Evolutionary conservation across 2,113 vertebrate genomes (phyloP).

Genomic region (Erythrocercus mccallii): DNA sequence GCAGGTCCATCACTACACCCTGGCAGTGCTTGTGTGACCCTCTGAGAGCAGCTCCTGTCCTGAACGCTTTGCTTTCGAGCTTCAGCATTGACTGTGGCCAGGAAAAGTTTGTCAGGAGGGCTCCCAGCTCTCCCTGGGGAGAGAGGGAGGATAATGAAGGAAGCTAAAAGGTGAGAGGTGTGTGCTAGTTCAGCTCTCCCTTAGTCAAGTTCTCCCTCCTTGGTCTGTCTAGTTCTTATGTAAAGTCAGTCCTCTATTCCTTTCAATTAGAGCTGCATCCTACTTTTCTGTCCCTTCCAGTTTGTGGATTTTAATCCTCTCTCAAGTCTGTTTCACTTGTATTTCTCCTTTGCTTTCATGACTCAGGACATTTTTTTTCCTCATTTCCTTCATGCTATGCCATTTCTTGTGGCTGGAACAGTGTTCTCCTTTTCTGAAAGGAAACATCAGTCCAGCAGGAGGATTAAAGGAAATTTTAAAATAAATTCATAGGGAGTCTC

Average conservation of each 20-base stretch:
- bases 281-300: neutral
- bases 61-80: neutral
- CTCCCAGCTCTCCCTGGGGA: neutral
- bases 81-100: neutral
- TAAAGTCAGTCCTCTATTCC: neutral
- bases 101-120: neutral
- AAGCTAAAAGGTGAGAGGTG: neutral
- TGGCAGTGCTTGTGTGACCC: neutral
- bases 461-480: constrained; percentile 2
- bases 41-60: neutral
- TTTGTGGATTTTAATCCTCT: neutral
- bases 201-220: neutral
- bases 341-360: constrained; percentile 25
- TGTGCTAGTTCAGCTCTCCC: neutral
- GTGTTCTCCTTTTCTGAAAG: constrained; percentile 22
- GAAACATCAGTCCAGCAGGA: neutral
- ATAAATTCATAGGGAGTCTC: neutral
- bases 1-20: neutral
- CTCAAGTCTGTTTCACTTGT: neutral
- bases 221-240: neutral
- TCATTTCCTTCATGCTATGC: neutral
- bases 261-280: constrained; percentile 36
- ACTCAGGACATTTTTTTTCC: neutral
- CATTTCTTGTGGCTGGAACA: constrained; percentile 22
- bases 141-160: neutral